Evolutionary conservation across 2,888 invertebrate genomes (phyloP).

Genomic region (Syritta pipiens): DNA sequence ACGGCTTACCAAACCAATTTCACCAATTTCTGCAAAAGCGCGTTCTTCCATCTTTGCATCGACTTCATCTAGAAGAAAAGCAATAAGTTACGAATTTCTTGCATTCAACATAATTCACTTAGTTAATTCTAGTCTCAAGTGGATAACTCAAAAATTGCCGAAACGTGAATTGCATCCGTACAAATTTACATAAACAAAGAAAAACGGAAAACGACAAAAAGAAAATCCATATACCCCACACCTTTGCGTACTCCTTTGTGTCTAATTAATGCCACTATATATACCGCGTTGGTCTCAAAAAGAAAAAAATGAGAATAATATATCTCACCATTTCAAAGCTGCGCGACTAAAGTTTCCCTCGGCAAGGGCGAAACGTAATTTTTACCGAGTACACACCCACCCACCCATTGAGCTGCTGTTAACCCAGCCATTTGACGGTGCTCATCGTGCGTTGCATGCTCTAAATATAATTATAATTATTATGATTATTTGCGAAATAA

Average conservation of each 20-base stretch:
- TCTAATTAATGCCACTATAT: conserved; percentile 26
- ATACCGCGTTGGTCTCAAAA: conserved; percentile 5
- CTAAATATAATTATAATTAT: conserved; percentile 59
- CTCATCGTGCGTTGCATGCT: conserved; percentile 21
- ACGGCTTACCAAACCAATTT: too few relatives aligned
- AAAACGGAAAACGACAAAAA: too few relatives aligned
- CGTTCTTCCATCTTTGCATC: too few relatives aligned
- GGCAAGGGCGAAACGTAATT: conserved; percentile 1
- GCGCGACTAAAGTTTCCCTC: neutral
- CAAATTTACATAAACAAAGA: conserved; percentile 37
- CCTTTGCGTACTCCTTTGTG: conserved; percentile 8
- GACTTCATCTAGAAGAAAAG: too few relatives aligned
- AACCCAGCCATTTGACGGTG: conserved; percentile 14
- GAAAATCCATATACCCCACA: conserved; percentile 15
- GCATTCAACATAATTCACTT: conserved; percentile 10
- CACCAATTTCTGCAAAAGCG: too few relatives aligned
- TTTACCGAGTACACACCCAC: neutral
- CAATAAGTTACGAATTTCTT: too few relatives aligned
- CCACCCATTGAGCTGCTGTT: neutral
- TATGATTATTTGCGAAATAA: conserved; percentile 66
- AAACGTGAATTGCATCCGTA: conserved; percentile 34
- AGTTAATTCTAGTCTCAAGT: neutral
- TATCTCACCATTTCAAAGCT: conserved; percentile 25
- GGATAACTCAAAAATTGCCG: conserved; percentile 18
- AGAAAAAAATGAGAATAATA: too few relatives aligned